phyloP scores from a whole-genome alignment of 2,888 invertebrate genomes.

The Trypoxylon attenuatum region DNA sequence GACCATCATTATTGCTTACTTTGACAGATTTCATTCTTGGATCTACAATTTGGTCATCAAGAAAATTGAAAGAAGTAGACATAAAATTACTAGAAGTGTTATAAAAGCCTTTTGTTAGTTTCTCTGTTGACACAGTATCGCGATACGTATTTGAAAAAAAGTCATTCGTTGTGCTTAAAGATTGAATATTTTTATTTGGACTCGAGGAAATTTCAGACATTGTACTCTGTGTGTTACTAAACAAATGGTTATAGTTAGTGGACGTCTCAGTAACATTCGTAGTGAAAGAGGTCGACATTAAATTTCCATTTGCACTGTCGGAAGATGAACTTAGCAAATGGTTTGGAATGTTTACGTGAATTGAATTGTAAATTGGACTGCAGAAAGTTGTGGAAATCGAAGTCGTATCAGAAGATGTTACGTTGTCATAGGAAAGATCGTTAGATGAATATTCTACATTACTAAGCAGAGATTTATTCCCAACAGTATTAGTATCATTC shows the following conservation, averaged over 20 bases:
- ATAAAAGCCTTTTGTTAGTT: conserved; percentile 30
- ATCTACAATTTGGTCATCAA: conserved; percentile 40
- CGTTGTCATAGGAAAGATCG: conserved; percentile 8
- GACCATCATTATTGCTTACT: conserved; percentile 20
- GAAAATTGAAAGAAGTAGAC: conserved; percentile 58
- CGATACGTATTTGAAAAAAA: conserved; percentile 15
- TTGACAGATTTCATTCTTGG: conserved; percentile 34
- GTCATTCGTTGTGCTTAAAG: conserved; percentile 19
- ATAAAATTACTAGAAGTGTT: conserved; percentile 52
- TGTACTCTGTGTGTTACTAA: no score
- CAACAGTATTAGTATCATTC: conserved; percentile 10
- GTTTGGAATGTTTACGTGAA: conserved; percentile 48
- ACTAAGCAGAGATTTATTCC: conserved; percentile 22
- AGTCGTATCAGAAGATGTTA: conserved; percentile 38
- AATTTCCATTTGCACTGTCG: conserved; percentile 55
- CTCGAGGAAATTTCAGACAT: conserved; percentile 18
- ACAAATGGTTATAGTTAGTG: no score
- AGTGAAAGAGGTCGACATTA: conserved; percentile 68
- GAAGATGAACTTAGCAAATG: conserved; percentile 46
- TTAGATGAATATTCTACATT: conserved; percentile 38
- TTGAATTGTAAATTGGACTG: conserved; percentile 52
- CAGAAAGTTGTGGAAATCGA: conserved; percentile 59
- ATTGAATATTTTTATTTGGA: conserved; percentile 20
- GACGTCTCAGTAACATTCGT: conserved; percentile 30
- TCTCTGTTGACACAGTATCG: conserved; percentile 20